Conservation (phyloP, 1,140 invertebrate genomes). For the Drosophila ercepeae region DNA sequence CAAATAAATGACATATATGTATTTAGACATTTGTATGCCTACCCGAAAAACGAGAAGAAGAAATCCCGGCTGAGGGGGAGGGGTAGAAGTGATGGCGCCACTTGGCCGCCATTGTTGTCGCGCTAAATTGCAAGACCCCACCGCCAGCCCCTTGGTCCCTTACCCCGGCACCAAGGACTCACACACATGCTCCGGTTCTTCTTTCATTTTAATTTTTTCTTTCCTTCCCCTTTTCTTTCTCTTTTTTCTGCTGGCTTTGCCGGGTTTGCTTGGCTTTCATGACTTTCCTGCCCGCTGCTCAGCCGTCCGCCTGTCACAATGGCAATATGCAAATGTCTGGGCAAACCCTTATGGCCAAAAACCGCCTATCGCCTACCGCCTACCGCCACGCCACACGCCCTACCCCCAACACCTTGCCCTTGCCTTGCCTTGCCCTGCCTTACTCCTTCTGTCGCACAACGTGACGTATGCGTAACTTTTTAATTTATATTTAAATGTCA, state of each 20-base stretch:
- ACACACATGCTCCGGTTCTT: neutral
- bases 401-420: neutral
- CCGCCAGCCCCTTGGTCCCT: neutral
- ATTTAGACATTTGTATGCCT: conserved; percentile 6
- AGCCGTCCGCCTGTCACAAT: conserved; percentile 53
- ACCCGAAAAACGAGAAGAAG: conserved; percentile 16
- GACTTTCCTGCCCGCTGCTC: conserved; percentile 24
- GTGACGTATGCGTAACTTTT: conserved; percentile 68
- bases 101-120: conserved; percentile 58
- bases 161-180: neutral
- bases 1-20: neutral
- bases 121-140: conserved; percentile 52
- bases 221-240: neutral
- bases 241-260: neutral
- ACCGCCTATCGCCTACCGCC: conserved; percentile 12
- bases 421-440: too few relatives aligned
- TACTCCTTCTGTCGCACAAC: neutral
- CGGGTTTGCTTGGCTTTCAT: conserved; percentile 28
- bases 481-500: conserved; percentile 76
- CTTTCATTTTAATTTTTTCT: neutral
- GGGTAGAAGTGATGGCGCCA: conserved; percentile 24
- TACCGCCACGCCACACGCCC: neutral
- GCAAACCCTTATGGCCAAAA: conserved; percentile 28
- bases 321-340: conserved; percentile 65
- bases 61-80: conserved; percentile 1